Evolutionary conservation across 1,140 invertebrate species (phyloP), one percentile per base, ranked within the genome.

Genomic region (Hyphantria cunea): DNA sequence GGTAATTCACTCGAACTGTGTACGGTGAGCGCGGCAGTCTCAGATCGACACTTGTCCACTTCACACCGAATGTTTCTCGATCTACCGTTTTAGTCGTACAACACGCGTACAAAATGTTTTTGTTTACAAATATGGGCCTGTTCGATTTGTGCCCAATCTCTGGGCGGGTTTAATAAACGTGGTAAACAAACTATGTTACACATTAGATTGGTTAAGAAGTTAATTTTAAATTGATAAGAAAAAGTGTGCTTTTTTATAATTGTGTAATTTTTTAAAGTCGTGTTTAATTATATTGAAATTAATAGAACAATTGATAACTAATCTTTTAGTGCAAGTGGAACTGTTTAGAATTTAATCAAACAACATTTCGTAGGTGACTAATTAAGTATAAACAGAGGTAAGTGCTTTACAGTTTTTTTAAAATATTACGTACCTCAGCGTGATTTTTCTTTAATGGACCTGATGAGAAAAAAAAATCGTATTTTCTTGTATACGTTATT

Each of bases 121-220:
- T 72, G 66, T 72, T 72, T 68, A 72, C 63, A 68, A 72, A 68
- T 65, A 72, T 63, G 63, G 45, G 12, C 55, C 56, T 52, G 17
- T 44, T 55, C 37, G 25, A 52, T 33, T 44, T 53, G 25, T 41
- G 68, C 68, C 68, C 55, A 52, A 50, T 64, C 10, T 12, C 39
- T 50, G 64, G 68, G 64, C 68, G 12, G 47, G 34, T 34, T 55
- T 54, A 55, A 50, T 65, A 63, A 63, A 56, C 17, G 14, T 48
- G 10, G 39, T 49, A 12, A 58, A 56, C 17, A 33, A 15, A 15
- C 32, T 39, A 45, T 56, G 34, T 10, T 39, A 39, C 37, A 39
- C 8, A 39, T 39, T 39, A n/a, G n/a, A 39, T 39, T 39, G 8
- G 3, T 39, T 9, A 39, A 39, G 5, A 25, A 25, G 17, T 25